Percentiles rank a stretch among this genome's conserved stretches.
Conservation (phyloP, 1,140 invertebrate genomes). For the Leptonema lineaticorne region DNA sequence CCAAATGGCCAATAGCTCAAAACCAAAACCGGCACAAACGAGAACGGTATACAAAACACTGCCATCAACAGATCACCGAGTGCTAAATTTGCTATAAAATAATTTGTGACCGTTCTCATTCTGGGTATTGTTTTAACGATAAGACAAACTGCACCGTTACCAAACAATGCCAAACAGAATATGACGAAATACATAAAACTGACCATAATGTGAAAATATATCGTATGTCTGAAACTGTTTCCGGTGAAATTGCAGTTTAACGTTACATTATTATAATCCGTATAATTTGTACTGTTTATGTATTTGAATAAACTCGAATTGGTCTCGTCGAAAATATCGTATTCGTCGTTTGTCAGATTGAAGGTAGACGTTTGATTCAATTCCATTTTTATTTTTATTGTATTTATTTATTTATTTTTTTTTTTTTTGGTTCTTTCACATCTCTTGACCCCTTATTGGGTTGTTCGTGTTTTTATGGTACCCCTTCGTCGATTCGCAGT, state of each 20-base stretch:
- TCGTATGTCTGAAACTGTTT: slow-evolving; percentile 23
- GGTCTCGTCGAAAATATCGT: not conserved
- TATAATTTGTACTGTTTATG: not conserved
- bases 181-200: slow-evolving; percentile 68
- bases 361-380: too few relatives aligned
- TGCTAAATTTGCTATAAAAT: slow-evolving; percentile 77
- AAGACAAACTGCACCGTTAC: slow-evolving; percentile 75
- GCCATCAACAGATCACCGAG: slow-evolving; percentile 77
- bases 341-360: not conserved
- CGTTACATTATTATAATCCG: too few relatives aligned
- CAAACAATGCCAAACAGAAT: slow-evolving; percentile 67
- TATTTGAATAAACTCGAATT: not conserved
- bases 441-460: not conserved
- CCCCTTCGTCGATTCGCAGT: too few relatives aligned
- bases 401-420: too few relatives aligned
- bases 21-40: slow-evolving; percentile 68
- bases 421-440: not conserved
- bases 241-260: slow-evolving; percentile 26
- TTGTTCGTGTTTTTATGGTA: too few relatives aligned
- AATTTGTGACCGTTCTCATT: slow-evolving; percentile 79
- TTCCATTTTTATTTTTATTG: too few relatives aligned
- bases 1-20: slow-evolving; percentile 77
- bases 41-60: slow-evolving; percentile 75
- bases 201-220: slow-evolving; percentile 46
- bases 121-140: slow-evolving; percentile 68